Evolutionary conservation across 2,888 invertebrate species (phyloP), one percentile per base, ranked within the genome.

Genomic region (Syrphus vitripennis): DNA sequence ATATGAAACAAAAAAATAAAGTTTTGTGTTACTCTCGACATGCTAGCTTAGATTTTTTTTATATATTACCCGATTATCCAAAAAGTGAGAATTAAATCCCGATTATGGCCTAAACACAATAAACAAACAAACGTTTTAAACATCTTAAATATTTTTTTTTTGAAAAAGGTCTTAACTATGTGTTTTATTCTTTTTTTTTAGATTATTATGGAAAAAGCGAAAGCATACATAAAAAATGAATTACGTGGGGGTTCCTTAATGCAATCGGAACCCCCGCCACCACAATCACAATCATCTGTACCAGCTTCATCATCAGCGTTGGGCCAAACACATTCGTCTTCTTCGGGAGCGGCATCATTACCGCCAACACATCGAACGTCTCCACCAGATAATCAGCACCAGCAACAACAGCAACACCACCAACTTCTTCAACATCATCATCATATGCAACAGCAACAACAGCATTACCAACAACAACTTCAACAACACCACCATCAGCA

Each of bases 141-240:
- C 9, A 34, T 40, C n/a, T n/a, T 3, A 9, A 19, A 12, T 16
- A n/a, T 1, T 9, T 40, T 26, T 5, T 6, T 61, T 9, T n/a
- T n/a, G n/a, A n/a, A n/a, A n/a, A 12, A 12, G 3, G 14, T n/a
- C 34, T 29, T 34, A 29, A 48, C 61, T 19, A 31, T 16, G 67
- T 14, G 6, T 29, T 3, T 12, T 16, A 9, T 5, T 69, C 24
- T 31, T 65, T 40, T 50, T 70, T 53, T 24, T 45, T 83, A 89
- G 88, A 83, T 89, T 90, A 91, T 89, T 89, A 95, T 95, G 95
- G 95, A 95, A 93, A 95, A 94, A 92, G 95, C 94, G 91, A 95
- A 95, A 93, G 94, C 95, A 88, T 95, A 95, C 91, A 95, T 95
- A 92, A 95, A 95, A 93, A 95, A 95, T 93, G 95, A 95, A 93